These are phyloP conservation scores for Myrmecophaga tridactyla DNA, from an alignment of 2,113 vertebrate genomes.

Conservation along the genomic window DNA sequence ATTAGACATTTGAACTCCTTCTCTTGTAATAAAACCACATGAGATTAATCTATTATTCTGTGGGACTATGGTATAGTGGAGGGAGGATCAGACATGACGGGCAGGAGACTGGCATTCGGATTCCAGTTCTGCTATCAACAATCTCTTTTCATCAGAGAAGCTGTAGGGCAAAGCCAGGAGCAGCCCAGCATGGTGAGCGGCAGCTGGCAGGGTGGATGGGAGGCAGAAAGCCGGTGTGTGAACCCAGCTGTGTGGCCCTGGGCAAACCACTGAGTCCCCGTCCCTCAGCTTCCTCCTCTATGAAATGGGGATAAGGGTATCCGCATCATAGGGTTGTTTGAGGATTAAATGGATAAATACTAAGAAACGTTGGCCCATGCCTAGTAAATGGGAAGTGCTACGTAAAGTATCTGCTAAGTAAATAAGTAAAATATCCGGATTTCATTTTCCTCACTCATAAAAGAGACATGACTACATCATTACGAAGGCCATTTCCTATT, in stretches of 20 bases:
- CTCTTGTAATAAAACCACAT: background rate
- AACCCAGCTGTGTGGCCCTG: background rate
- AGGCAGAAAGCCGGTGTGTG: background rate
- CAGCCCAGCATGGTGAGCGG: too few relatives aligned
- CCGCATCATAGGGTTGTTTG: too few relatives aligned
- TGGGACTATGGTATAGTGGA: background rate
- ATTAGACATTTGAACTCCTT: too few relatives aligned
- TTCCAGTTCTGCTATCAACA: background rate
- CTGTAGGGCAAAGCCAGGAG: background rate
- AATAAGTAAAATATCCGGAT: background rate
- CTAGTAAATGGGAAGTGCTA: background rate
- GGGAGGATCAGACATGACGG: background rate
- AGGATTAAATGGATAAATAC: too few relatives aligned
- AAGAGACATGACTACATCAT: background rate
- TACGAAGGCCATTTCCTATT: background rate
- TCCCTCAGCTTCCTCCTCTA: background rate
- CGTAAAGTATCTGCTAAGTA: background rate
- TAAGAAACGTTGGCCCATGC: background rate
- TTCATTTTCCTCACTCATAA: background rate
- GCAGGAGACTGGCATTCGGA: background rate
- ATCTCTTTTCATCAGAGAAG: background rate
- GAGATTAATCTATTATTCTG: background rate
- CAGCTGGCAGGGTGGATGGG: background rate
- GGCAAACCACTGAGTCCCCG: background rate
- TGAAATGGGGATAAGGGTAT: too few relatives aligned